Base-by-base conservation (phyloP, 2,797 vertebrate genomes). In the Halcyon badia region DNA sequence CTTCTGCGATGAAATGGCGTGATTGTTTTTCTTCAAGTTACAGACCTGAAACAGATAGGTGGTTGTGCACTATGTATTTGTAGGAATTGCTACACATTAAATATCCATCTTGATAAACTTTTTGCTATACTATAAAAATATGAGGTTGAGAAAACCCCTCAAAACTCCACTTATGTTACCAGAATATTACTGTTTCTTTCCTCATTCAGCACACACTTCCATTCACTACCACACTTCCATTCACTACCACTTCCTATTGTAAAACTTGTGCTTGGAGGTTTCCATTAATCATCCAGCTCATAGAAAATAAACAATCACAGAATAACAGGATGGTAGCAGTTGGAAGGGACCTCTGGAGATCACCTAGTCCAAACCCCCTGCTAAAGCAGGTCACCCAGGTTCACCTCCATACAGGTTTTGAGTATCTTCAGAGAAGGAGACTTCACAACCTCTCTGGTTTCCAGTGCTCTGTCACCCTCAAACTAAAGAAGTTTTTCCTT, bases 71-170 rank as follows among this genome's bases (percentile, higher is more conserved):
- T 61, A 33, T 7, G 4, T 41, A 52, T 60, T 33, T 64, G 7
- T 52, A 64, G 44, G 30, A 31, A 41, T 35, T 68, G 15, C 13
- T 71, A 9, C 12, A 33, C 2, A 19, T 30, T 65, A 60, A 5
- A 17, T 65, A 39, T 56, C 6, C 6, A 37, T 17, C 37, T 17
- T n/a, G 54, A 66, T 4, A 9, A 42, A 33, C 2, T 1, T 1
- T 48, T 65, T 70, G 3, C n/a, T 56, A 41, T 35, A 14, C 10
- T 25, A n/a, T 25, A 37, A 62, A 71, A 41, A 21, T 9, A 46
- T 0, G 2, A 5, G 4, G 9, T 49, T 5, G 14, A 10, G 11
- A 75, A 75, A 66, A 33, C 2, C 7, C 15, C 24, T 71, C 5
- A 69, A 56, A 78, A 42, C 12, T 31, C 8, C 10, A 42, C 4